Percentiles rank a stretch among this genome's conserved stretches.
Evolutionary conservation across 2,113 vertebrate genomes (phyloP).

Genomic region (Ranitomeya imitator): DNA sequence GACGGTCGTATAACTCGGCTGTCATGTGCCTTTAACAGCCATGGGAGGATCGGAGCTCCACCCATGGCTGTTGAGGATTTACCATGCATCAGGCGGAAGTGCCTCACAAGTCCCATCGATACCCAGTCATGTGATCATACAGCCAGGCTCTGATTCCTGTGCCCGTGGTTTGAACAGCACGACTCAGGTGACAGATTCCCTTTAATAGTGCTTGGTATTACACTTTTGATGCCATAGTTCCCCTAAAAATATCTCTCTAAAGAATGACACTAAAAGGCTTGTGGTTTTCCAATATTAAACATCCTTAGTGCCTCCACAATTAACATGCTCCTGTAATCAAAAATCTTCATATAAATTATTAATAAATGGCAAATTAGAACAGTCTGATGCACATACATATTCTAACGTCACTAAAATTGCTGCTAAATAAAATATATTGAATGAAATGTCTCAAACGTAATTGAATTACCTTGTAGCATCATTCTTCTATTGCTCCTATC

Average conservation of each 20-base stretch:
- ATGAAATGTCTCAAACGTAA: background rate
- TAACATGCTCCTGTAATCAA: background rate
- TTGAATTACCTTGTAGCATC: background rate
- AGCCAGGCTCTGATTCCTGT: too few species aligned
- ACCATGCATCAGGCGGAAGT: too few species aligned
- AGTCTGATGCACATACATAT: background rate
- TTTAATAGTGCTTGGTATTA: too few species aligned
- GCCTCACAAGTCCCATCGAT: too few species aligned
- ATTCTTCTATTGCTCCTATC: background rate
- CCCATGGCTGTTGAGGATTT: too few species aligned
- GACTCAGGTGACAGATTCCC: too few species aligned
- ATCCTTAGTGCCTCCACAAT: background rate
- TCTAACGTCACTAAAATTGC: background rate
- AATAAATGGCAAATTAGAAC: conserved; percentile 18
- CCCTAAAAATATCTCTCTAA: background rate
- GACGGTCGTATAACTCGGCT: too few species aligned
- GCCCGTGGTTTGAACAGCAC: too few species aligned
- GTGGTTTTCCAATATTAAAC: background rate
- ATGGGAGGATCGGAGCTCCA: too few species aligned
- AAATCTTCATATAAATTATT: conserved; percentile 10
- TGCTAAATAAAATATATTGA: conserved; percentile 12
- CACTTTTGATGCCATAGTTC: background rate
- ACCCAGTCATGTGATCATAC: too few species aligned
- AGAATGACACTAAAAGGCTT: background rate
- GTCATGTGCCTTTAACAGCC: too few species aligned